Evolutionary conservation across 2,888 invertebrate genomes (phyloP).

Genomic region (Lottia gigantea): DNA sequence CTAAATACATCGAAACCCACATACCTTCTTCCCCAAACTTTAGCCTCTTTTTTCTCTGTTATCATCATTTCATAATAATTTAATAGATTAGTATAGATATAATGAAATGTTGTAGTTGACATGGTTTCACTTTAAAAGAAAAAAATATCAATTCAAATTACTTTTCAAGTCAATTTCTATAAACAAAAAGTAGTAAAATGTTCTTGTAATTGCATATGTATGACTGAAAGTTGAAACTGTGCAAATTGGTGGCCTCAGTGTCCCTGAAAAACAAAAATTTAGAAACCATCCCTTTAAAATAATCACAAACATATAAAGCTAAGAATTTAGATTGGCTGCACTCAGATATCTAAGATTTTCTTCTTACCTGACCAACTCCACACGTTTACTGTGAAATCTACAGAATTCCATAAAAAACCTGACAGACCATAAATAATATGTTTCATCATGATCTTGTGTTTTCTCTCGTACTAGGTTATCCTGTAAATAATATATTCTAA

Average conservation of each 20-base stretch:
- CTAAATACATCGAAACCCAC: not conserved
- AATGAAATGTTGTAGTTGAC: slow-evolving; percentile 91
- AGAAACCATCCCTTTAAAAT: too few species aligned
- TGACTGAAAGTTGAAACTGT: too few species aligned
- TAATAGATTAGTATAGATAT: slow-evolving; percentile 92
- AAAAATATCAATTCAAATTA: slow-evolving; percentile 38
- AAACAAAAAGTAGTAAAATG: too few species aligned
- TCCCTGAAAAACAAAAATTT: too few species aligned
- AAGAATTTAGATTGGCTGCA: too few species aligned
- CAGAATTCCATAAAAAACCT: slow-evolving; percentile 98
- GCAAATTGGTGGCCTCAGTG: too few species aligned
- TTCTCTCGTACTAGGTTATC: slow-evolving; percentile 70
- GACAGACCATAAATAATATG: slow-evolving; percentile 93
- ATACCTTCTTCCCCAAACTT: slow-evolving; percentile 82
- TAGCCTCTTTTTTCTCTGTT: slow-evolving; percentile 86
- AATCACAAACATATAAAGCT: too few species aligned
- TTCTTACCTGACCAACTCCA: slow-evolving; percentile 85
- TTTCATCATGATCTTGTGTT: slow-evolving; percentile 87
- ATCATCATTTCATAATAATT: slow-evolving; percentile 83
- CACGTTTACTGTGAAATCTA: slow-evolving; percentile 85
- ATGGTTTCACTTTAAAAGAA: slow-evolving; percentile 83
- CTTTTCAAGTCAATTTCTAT: too few species aligned
- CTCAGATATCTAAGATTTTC: too few species aligned
- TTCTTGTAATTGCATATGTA: too few species aligned
- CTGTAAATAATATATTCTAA: slow-evolving; percentile 42